Percentiles rank a stretch among this genome's conserved stretches.
These are phyloP conservation scores for Sander lucioperca DNA, from an alignment of 2,113 vertebrate genomes.

Conservation along the genomic window DNA sequence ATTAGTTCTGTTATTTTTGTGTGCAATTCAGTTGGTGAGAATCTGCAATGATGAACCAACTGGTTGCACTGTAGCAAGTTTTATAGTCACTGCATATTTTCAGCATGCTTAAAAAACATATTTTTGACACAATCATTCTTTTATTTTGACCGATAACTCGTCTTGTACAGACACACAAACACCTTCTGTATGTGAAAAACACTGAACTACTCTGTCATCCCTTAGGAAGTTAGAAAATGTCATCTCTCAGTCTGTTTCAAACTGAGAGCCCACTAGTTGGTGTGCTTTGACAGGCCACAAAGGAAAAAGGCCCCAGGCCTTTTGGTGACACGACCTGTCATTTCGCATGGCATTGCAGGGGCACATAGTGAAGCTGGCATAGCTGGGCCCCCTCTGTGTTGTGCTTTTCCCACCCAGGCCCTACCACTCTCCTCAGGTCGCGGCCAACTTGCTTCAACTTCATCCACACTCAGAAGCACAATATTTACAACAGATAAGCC, in stretches of 20 bases:
- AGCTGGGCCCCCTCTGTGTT: slow-evolving; percentile 73
- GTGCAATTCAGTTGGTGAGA: slow-evolving; percentile 35
- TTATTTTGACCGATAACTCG: slow-evolving; percentile 9
- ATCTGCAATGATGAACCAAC: slow-evolving; percentile 30
- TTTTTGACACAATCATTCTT: slow-evolving; percentile 13
- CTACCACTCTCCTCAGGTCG: slow-evolving; percentile 71
- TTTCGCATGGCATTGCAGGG: slow-evolving; percentile 84
- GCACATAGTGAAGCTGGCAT: slow-evolving; percentile 83
- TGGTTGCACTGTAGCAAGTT: neutral
- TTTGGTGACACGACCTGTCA: slow-evolving; percentile 85
- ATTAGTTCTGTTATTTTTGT: slow-evolving; percentile 48
- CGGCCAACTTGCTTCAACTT: slow-evolving; percentile 75
- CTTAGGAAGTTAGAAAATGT: slow-evolving; percentile 79
- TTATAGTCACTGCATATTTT: neutral
- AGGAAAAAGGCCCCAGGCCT: slow-evolving; percentile 81
- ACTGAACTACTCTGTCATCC: slow-evolving; percentile 66
- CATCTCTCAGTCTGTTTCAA: slow-evolving; percentile 84
- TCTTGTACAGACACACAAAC: slow-evolving; percentile 38
- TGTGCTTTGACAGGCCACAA: slow-evolving; percentile 84
- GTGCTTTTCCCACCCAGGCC: slow-evolving; percentile 78
- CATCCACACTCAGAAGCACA: slow-evolving; percentile 72
- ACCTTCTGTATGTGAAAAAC: slow-evolving; percentile 61
- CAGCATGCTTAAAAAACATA: neutral
- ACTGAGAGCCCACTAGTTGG: slow-evolving; percentile 77
- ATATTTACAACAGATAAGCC: slow-evolving; percentile 78